phyloP scores from a whole-genome alignment of 2,888 invertebrate species.

The Rhagonycha fulva region DNA sequence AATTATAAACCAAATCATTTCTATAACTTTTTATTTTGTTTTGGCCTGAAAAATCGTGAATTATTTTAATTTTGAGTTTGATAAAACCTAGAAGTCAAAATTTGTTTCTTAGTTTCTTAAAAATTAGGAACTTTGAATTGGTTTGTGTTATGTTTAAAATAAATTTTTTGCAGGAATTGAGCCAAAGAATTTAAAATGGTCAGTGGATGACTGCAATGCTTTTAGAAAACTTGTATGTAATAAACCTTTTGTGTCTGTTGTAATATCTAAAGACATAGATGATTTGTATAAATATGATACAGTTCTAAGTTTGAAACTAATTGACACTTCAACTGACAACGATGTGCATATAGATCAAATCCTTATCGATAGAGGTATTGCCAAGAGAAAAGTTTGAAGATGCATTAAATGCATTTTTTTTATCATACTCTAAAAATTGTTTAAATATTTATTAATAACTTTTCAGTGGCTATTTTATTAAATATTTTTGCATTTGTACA shows the following conservation, averaged over 20 bases:
- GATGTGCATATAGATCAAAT: constrained; percentile 70
- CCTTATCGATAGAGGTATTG: constrained; percentile 64
- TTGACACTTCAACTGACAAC: constrained; percentile 70
- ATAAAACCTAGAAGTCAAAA: neutral
- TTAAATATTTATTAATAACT: neutral
- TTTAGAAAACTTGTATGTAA: constrained; percentile 75
- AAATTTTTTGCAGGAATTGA: constrained; percentile 55
- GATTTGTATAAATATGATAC: constrained; percentile 64
- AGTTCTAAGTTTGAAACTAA: constrained; percentile 68
- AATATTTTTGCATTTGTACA: neutral
- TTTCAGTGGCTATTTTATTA: too few relatives aligned
- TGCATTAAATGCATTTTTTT: neutral
- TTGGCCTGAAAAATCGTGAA: neutral
- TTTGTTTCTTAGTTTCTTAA: too few relatives aligned
- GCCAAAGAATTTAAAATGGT: constrained; percentile 64
- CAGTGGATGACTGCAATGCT: constrained; percentile 71
- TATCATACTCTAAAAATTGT: neutral
- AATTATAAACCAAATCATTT: too few relatives aligned
- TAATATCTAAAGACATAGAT: constrained; percentile 66
- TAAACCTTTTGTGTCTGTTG: constrained; percentile 70
- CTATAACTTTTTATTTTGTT: too few relatives aligned
- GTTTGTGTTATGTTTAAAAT: neutral
- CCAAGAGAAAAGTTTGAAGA: constrained; percentile 22
- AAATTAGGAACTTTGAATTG: too few relatives aligned
- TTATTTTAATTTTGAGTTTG: neutral